A percentile compares a stretch with the other conserved stretches of the same genome.
Evolutionary conservation across 1,140 invertebrate genomes (phyloP).

Genomic region (Capitella teleta): DNA sequence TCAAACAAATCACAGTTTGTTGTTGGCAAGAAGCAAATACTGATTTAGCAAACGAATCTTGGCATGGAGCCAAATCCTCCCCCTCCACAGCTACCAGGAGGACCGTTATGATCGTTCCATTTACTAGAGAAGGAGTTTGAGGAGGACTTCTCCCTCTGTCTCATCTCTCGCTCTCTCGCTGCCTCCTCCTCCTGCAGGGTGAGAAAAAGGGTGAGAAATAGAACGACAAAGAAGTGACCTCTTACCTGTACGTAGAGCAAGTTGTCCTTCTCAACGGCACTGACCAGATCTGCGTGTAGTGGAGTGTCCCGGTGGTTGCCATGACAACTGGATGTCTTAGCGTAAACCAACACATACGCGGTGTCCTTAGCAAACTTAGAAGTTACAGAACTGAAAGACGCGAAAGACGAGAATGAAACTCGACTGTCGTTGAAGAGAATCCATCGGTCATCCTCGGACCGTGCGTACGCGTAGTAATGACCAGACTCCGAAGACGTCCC

Average conservation of each 20-base stretch:
- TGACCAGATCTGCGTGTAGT: not conserved
- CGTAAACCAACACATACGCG: constrained; percentile 71
- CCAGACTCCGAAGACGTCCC: constrained; percentile 70
- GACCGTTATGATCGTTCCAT: constrained; percentile 5
- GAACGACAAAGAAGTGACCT: not conserved
- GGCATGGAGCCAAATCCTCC: too few relatives aligned
- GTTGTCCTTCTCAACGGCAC: not conserved
- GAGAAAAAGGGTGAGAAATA: not conserved
- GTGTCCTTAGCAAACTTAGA: constrained; percentile 52
- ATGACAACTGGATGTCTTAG: not conserved
- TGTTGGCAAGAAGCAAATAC: too few relatives aligned
- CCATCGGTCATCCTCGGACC: constrained; percentile 53
- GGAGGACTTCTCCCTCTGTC: not conserved
- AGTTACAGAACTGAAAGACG: constrained; percentile 51
- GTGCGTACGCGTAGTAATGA: constrained; percentile 73
- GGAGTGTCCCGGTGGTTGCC: not conserved
- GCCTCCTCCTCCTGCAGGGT: not conserved
- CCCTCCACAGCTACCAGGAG: constrained; percentile 4
- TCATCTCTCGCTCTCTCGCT: not conserved
- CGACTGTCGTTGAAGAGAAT: constrained; percentile 68
- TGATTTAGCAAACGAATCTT: too few relatives aligned
- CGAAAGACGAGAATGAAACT: constrained; percentile 52
- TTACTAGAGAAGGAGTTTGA: not conserved
- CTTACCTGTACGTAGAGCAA: not conserved
- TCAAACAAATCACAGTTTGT: too few relatives aligned